Percentiles rank a stretch among this genome's conserved stretches.
Evolutionary conservation across 1,140 invertebrate species (phyloP).

Genomic region (Pogonomyrmex californicus): DNA sequence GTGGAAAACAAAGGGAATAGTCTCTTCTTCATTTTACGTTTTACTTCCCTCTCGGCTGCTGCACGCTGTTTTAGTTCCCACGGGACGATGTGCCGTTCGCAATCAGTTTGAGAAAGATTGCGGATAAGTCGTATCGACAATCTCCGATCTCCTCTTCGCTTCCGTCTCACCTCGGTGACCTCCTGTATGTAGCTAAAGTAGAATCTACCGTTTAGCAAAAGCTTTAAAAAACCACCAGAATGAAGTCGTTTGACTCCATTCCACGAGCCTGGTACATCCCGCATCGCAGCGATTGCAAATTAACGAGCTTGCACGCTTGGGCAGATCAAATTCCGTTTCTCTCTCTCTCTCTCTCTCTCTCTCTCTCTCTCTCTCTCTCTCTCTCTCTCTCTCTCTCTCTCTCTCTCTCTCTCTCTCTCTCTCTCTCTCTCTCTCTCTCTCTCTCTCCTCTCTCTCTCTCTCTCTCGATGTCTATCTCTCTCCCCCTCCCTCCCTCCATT

Average conservation of each 20-base stretch:
- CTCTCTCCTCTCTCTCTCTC: no score
- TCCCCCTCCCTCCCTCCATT: no score
- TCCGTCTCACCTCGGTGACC: background rate
- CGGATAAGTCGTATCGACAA: conserved; percentile 65
- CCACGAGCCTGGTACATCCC: background rate
- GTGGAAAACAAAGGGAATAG: background rate
- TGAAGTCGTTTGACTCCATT: background rate
- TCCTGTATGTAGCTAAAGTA: background rate
- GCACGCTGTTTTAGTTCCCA: conserved; percentile 6
- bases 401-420: background rate
- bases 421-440: no score
- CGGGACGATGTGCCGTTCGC: conserved; percentile 53
- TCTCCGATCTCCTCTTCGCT: conserved; percentile 12
- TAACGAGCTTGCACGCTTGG: background rate
- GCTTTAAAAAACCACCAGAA: background rate
- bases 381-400: background rate
- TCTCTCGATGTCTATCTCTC: no score
- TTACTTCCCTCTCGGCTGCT: background rate
- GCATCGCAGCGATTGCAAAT: conserved; percentile 21
- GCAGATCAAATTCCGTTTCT: background rate
- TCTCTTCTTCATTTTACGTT: background rate
- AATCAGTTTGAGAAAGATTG: conserved; percentile 66
- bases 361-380: background rate
- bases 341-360: background rate
- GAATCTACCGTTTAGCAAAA: conserved; percentile 5